Evolutionary conservation across 2,888 invertebrate genomes (phyloP).

Genomic region (Amphipoea oculea): DNA sequence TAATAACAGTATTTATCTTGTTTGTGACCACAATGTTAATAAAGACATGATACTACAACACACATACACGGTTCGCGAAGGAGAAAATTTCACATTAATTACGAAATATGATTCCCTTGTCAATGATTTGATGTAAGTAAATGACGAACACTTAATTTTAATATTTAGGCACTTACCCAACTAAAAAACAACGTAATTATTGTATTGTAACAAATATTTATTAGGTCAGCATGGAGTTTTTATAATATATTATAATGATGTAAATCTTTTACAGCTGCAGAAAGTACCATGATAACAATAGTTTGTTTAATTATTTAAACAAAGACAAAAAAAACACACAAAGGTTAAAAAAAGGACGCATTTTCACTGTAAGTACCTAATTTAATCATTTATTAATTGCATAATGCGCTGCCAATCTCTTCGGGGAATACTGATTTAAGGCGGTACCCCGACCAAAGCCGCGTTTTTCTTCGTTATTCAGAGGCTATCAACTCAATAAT

Average conservation of each 20-base stretch:
- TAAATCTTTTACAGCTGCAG: slow-evolving; percentile 12
- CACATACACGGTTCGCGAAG: slow-evolving; percentile 38
- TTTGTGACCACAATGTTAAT: slow-evolving; percentile 11
- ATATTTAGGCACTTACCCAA: not conserved
- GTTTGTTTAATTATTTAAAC: not conserved
- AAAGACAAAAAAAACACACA: too few species aligned
- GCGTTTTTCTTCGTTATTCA: too few species aligned
- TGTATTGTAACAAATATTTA: not conserved
- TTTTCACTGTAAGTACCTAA: slow-evolving; percentile 13
- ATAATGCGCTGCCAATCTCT: too few species aligned
- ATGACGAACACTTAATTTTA: not conserved
- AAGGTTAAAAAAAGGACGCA: accelerated
- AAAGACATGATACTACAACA: accelerated
- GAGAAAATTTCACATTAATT: not conserved
- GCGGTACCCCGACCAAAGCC: too few species aligned
- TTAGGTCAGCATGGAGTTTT: not conserved
- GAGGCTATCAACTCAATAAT: too few species aligned
- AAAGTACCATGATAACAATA: not conserved
- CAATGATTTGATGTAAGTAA: slow-evolving; percentile 21
- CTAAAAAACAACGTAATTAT: not conserved
- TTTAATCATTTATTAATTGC: not conserved
- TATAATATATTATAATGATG: not conserved
- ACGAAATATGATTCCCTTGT: accelerated
- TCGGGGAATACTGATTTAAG: too few species aligned
- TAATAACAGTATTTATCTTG: accelerated